Base-by-base conservation (phyloP, 2,888 invertebrate genomes). In the Seira musarum region DNA sequence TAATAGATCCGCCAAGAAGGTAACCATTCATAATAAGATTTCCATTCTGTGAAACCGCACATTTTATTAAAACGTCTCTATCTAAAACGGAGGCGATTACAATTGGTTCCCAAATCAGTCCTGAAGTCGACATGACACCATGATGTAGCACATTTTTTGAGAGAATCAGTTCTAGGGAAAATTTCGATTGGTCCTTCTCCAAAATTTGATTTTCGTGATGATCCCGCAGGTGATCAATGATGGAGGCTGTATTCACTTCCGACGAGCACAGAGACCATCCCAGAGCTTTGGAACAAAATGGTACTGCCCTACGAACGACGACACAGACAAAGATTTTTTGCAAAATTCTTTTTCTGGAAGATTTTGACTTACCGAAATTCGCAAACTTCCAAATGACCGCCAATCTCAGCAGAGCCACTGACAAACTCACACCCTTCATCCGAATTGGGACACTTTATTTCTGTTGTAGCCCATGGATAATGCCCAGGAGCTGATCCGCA, bases 361-460 rank as follows among this genome's bases (percentile, higher is more conserved):
- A n/a, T 6, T 22, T 21, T n/a, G 8, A 2, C 10, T 40, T 64
- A 72, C 60, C 63, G 13, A n/a, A 74, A 49, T 1, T 46, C 57
- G 22, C 73, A 74, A 57, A 53, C 40, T 64, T 74, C 73, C 53
- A 74, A 25, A 22, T 74, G 73, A 17, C n/a, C 19, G 6, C 22
- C 25, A 17, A 74, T 15, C 2, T 49, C 8, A n/a, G 25, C 66
- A 6, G 21, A 19, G 1, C 53, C 19, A 1, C 24, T 65, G 0
- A 30, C 2, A 3, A 57, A 53, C 0, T n/a, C 15, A 17, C 73
- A 74, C 3, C 73, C 73, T 10, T 70, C 70, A 5, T 2, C n/a
- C n/a, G 5, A 19, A n/a, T 74, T 65, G n/a, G 73, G 65, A 53
- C 73, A 74, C 15, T 65, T 65, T 24, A 74, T 49, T 30, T 53